Evolutionary conservation across 2,113 vertebrate genomes (phyloP).

Genomic region (Loxodonta africana): DNA sequence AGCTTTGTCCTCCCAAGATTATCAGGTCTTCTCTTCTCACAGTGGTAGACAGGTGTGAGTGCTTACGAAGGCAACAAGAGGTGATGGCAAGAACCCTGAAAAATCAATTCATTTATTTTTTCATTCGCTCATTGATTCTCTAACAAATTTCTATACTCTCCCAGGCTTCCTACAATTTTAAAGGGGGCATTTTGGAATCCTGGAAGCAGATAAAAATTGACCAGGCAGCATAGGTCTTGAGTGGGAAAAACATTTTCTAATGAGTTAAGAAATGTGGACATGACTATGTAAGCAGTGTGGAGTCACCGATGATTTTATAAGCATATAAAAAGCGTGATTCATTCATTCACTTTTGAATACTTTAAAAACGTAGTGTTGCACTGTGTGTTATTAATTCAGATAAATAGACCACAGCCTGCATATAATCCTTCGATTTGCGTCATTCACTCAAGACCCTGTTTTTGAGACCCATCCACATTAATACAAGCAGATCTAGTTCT

Average conservation of each 20-base stretch:
- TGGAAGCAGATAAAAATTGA: neutral
- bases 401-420: neutral
- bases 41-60: accelerated
- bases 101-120: neutral
- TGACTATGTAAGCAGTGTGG: neutral
- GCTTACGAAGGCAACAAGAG: neutral
- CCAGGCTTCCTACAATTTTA: neutral
- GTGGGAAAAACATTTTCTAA: neutral
- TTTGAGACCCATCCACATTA: neutral
- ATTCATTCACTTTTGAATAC: neutral
- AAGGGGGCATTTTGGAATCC: neutral
- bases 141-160: neutral
- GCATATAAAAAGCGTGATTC: neutral
- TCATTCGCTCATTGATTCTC: neutral
- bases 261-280: neutral
- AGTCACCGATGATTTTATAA: neutral
- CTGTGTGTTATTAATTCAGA: neutral
- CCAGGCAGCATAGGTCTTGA: neutral
- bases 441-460: neutral
- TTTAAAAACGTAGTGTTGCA: neutral
- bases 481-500: neutral
- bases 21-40: neutral
- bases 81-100: neutral
- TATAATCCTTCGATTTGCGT: neutral
- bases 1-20: neutral